Evolutionary conservation across 1,140 invertebrate genomes (phyloP), one percentile per base, ranked within the genome.

Genomic region (Drosophila busckii): DNA sequence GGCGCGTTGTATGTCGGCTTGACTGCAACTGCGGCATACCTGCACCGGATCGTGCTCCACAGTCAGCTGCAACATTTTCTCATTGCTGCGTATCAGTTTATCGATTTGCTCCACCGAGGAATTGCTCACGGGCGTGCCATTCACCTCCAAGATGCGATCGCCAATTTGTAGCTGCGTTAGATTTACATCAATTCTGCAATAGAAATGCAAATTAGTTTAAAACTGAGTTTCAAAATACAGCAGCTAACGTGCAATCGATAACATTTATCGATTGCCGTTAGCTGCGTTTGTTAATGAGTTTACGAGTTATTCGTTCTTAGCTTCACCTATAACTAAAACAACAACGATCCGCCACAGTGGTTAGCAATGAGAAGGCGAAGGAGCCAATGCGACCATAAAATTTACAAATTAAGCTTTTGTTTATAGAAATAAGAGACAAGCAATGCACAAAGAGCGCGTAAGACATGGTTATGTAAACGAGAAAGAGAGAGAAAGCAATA

Each of bases 141-240:
- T 97, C 8, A 98, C 94, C 90, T 98, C 96, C 35, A 97, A 88
- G 52, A 98, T 96, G 84, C 92, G 90, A 88, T 98, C 96, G 10
- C 96, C 96, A 65, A 97, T 93, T 85, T 95, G 95, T 23, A 96
- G 89, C 7, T 94, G 93, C 90, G 96, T 93, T 10, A 96, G 92
- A 63, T 93, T 93, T 40, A 94, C 91, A 76, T 96, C 94, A 63
- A 96, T 90, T 82, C 95, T 96, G 40, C 3, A n/a, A 23, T 2
- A 0, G 6, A 13, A 12, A n/a, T 0, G 16, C 2, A 4, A 1
- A 34, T 58, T 50, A 50, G 13, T 20, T 13, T 5, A 2, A n/a
- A n/a, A n/a, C n/a, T n/a, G n/a, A n/a, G 7, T 3, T 22, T 22
- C 2, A 29, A 10, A 20, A 8, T 3, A 38, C 2, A 2, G 12